Evolutionary conservation across 2,888 invertebrate genomes (phyloP).

Genomic region (Ptycholaimellus sp.): DNA sequence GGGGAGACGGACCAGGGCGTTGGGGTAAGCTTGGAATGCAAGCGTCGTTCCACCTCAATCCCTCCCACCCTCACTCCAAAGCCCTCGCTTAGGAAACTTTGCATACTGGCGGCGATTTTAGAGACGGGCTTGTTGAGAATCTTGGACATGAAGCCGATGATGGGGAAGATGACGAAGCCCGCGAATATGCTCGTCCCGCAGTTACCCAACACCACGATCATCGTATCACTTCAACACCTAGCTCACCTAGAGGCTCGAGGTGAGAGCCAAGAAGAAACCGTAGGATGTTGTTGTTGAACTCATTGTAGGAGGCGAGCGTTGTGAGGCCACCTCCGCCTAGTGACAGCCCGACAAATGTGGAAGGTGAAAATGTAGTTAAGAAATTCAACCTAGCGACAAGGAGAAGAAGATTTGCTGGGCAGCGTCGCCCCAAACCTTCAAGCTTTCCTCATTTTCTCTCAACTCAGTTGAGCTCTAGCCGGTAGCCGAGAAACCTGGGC

Average conservation of each 20-base stretch:
- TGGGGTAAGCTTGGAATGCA: slow-evolving; percentile 5
- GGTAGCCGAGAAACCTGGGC: too few relatives aligned
- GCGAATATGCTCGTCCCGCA: slow-evolving; percentile 4
- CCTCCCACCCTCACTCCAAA: too few relatives aligned
- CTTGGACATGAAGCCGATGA: slow-evolving; percentile 2
- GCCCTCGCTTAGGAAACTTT: too few relatives aligned
- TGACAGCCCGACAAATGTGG: too few relatives aligned
- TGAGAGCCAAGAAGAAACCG: not conserved
- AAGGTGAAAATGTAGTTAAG: too few relatives aligned
- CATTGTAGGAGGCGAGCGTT: slow-evolving; percentile 2
- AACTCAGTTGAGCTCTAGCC: not conserved
- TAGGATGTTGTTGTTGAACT: slow-evolving; percentile 2
- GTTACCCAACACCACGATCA: slow-evolving; percentile 5
- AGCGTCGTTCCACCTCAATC: not conserved
- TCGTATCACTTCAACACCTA: slow-evolving; percentile 1
- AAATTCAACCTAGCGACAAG: not conserved
- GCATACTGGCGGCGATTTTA: too few relatives aligned
- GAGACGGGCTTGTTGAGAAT: too few relatives aligned
- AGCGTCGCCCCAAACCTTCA: slow-evolving; percentile 1
- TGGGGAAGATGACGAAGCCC: slow-evolving; percentile 5
- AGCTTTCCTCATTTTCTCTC: too few relatives aligned
- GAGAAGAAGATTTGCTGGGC: slow-evolving; percentile 4
- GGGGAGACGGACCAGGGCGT: not conserved
- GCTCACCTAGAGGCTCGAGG: not conserved
- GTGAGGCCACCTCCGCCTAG: slow-evolving; percentile 2